Percentiles rank a stretch among this genome's conserved stretches.
These are phyloP conservation scores for Carassius gibelio DNA, from an alignment of 2,113 vertebrate species.

Conservation along the genomic window DNA sequence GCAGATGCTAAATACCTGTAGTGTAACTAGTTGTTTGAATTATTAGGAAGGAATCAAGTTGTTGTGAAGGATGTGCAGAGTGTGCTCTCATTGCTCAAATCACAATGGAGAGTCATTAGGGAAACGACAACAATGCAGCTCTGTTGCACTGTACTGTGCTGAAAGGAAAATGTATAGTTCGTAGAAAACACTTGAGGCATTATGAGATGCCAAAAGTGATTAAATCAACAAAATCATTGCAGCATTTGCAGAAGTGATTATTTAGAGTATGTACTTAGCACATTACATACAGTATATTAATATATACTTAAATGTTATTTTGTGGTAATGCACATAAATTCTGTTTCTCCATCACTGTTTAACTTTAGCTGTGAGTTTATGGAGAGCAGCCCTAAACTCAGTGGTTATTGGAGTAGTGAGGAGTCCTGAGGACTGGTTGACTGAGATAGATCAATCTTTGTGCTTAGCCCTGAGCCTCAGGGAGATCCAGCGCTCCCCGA, in stretches of 20 bases:
- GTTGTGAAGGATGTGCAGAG: not conserved
- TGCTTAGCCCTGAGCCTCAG: slow-evolving; percentile 37
- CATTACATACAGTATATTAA: not conserved
- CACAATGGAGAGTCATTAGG: no score
- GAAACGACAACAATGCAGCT: no score
- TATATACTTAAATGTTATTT: no score
- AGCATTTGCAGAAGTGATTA: no score
- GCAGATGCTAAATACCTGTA: not conserved
- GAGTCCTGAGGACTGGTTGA: slow-evolving; percentile 27
- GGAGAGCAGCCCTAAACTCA: slow-evolving; percentile 11
- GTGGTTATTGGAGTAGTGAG: slow-evolving; percentile 34
- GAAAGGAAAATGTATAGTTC: no score
- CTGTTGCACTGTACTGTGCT: no score
- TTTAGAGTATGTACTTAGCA: not conserved
- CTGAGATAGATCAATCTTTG: slow-evolving; percentile 48
- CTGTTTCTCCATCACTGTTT: not conserved
- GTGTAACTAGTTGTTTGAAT: not conserved
- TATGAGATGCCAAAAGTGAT: no score
- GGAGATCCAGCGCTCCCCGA: not conserved
- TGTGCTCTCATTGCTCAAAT: not conserved
- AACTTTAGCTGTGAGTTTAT: not conserved
- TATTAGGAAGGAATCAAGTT: not conserved
- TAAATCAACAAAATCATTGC: not conserved
- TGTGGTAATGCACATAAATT: no score
- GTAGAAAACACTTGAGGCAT: no score